Evolutionary conservation across 2,888 invertebrate species (phyloP), one percentile per base, ranked within the genome.

Genomic region (Imbricaverruca yamaguchii): DNA sequence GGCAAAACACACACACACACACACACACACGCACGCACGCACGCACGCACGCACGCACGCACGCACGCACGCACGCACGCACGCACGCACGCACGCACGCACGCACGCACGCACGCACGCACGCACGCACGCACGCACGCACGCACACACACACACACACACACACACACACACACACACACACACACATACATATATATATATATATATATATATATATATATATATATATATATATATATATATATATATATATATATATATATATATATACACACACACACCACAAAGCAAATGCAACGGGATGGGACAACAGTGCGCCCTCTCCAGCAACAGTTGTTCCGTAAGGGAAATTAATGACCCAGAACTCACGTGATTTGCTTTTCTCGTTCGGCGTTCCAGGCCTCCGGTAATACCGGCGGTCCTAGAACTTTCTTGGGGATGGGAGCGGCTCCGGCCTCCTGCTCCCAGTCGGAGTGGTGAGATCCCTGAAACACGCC

Each of bases 1-100:
- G 13, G 53, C 21, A 25, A 15, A 25, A 74, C n/a, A 18, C 74
- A 74, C 74, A 74, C 15, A 74, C 74, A 74, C 74, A 74, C 74
- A 74, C 74, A 74, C 74, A 74, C 74, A 74, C 74, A 74, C 74
- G 21, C 74, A 74, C 74, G 21, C 74, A 74, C 74, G 21, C 74
- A 74, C 74, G 3, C 74, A 74, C 74, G 21, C 74, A 74, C 74
- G 21, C 74, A 74, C 74, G 21, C 74, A 74, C 74, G 21, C 74
- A 74, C 74, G 21, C 74, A 74, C 74, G 3, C 74, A 74, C 74
- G 21, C 74, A 74, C 74, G 21, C 74, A 74, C 74, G 21, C 15
- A 74, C 74, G 21, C 74, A 74, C 74, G 21, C 74, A 74, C 74
- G 21, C 74, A 74, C 74, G 21, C 74, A 74, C 74, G 21, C 74